phyloP scores from a whole-genome alignment of 1,140 invertebrate genomes.

The Psix sp. region DNA sequence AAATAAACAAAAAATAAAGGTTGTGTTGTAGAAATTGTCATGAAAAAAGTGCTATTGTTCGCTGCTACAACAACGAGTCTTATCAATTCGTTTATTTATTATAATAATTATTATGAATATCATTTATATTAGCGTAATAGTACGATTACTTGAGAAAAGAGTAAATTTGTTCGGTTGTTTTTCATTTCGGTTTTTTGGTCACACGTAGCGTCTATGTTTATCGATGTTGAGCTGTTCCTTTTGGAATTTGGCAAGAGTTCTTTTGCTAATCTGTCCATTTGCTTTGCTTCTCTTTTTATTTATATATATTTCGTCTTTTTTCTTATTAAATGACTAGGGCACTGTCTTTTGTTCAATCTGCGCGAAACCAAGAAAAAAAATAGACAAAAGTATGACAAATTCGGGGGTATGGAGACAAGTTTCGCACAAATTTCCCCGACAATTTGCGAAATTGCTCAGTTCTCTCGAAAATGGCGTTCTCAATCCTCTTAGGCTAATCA shows the following conservation, averaged over 20 bases:
- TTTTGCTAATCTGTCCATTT: slow-evolving; percentile 4
- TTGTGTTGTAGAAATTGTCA: slow-evolving; percentile 34
- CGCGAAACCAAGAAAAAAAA: slow-evolving; percentile 16
- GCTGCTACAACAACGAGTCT: slow-evolving; percentile 56
- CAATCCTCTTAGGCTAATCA: slow-evolving; percentile 56
- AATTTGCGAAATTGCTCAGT: slow-evolving; percentile 7
- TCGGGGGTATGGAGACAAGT: slow-evolving; percentile 6
- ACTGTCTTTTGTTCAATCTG: slow-evolving; percentile 54
- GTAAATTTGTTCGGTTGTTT: slow-evolving; percentile 46
- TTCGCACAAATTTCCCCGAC: slow-evolving; percentile 21
- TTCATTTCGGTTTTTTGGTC: slow-evolving; percentile 10
- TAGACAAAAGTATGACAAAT: slow-evolving; percentile 7
- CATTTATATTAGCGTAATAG: slow-evolving; percentile 65
- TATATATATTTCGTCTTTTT: neutral
- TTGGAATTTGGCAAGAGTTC: slow-evolving; percentile 72
- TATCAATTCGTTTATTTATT: slow-evolving; percentile 52
- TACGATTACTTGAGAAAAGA: slow-evolving; percentile 67
- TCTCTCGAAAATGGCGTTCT: slow-evolving; percentile 28
- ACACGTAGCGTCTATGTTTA: slow-evolving; percentile 51
- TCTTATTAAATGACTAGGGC: slow-evolving; percentile 73
- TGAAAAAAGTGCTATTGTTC: slow-evolving; percentile 54
- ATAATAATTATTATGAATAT: slow-evolving; percentile 58
- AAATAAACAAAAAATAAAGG: slow-evolving; percentile 12
- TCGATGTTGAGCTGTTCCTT: slow-evolving; percentile 64
- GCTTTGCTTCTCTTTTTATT: neutral